Evolutionary conservation across 2,113 vertebrate species (phyloP), one percentile per base, ranked within the genome.

Genomic region (Pipra filicauda): DNA sequence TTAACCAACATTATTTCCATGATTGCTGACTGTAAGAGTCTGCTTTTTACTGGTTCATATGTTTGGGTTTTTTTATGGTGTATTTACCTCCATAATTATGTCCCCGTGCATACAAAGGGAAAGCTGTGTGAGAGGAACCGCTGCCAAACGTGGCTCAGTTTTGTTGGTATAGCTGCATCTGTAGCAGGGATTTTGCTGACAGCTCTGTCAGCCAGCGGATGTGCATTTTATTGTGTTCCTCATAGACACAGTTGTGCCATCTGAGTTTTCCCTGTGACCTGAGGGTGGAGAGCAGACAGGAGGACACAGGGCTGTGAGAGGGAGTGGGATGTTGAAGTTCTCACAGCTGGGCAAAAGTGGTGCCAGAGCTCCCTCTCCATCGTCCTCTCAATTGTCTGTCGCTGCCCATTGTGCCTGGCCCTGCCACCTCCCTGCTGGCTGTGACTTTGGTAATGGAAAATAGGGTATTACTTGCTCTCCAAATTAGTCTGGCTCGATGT

Each of bases 301-400:
- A 69, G 28, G 52, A 28, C 12, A 6, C 2, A 5, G 28, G 43
- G 18, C 57, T 55, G 46, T 28, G 51, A 55, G 88, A 57, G 33
- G 46, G 71, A 66, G 31, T 9, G 48, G 33, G 39, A 51, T 78
- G 43, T 19, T 1, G 2, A 49, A n/a, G 49, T 51, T 89, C 27
- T 27, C 16, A 6, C 43, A 58, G 43, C 73, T 2, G 4, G 35
- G 31, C 39, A 81, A 61, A 31, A 51, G 39, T 8, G 15, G 39
- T 87, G 37, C 61, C 0, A 2, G 57, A 74, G 55, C 46, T 94
- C 18, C 18, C 11, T 71, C 54, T 85, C 18, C 46, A 26, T 72
- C 66, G 19, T 85, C 58, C 9, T 71, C 30, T 58, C 0, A 0
- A 16, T 52, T 33, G 57, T 54, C 51, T 0, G 0, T n/a, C 28